A percentile compares a stretch with the other conserved stretches of the same genome.
Evolutionary conservation across 2,888 invertebrate species (phyloP).

Genomic region (Diaphora mendica): DNA sequence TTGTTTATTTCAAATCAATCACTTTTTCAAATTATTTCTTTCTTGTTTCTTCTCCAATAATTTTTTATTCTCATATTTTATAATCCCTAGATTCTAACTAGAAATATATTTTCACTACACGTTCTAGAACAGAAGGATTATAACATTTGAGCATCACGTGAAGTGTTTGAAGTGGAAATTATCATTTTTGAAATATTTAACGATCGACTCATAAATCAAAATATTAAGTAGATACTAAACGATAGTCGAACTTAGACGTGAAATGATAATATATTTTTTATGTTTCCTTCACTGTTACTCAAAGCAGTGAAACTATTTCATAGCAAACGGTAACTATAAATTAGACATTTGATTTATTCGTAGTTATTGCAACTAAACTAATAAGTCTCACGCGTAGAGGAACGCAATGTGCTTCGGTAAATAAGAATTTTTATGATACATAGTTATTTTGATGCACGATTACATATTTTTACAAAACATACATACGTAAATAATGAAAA

Average conservation of each 20-base stretch:
- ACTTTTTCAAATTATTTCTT: not conserved
- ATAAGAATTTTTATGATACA: conserved; percentile 14
- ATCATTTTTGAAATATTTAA: conserved; percentile 43
- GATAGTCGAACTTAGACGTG: conserved; percentile 73
- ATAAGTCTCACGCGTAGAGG: conserved; percentile 32
- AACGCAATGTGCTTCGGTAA: conserved; percentile 18
- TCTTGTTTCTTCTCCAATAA: not conserved
- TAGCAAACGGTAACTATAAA: conserved; percentile 75
- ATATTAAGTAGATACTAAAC: conserved; percentile 63
- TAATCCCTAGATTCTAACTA: not conserved
- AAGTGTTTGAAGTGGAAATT: conserved; percentile 4
- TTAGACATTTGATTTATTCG: conserved; percentile 77
- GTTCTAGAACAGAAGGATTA: not conserved
- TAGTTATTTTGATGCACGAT: conserved; percentile 15
- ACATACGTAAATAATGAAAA: not conserved
- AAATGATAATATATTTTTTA: conserved; percentile 81
- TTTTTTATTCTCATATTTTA: no score
- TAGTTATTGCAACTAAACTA: conserved; percentile 43
- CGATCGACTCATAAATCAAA: conserved; percentile 58
- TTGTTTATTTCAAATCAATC: not conserved
- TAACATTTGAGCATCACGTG: not conserved
- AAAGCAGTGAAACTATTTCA: conserved; percentile 72
- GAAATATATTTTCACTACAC: conserved; percentile 11
- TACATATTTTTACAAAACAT: not conserved
- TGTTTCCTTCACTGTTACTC: conserved; percentile 72